Percentiles rank a stretch among this genome's conserved stretches.
Conservation (phyloP, 2,797 vertebrate species). For the Rhincodon typus region DNA sequence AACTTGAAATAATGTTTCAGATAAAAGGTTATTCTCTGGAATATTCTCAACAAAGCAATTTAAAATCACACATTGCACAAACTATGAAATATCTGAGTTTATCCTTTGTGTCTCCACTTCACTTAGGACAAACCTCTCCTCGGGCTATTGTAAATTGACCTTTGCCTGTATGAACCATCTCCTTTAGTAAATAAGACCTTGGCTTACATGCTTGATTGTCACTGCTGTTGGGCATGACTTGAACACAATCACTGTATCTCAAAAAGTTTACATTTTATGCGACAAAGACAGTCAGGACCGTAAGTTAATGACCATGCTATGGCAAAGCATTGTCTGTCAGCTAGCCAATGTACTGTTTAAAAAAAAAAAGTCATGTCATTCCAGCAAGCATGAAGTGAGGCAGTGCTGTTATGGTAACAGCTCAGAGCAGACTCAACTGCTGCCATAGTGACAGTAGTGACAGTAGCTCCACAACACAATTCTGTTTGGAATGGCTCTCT, state of each 20-base stretch:
- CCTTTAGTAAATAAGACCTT: constrained; percentile 1
- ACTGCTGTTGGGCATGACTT: constrained; percentile 2
- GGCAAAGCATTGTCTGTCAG: background rate
- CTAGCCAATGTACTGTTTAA: background rate
- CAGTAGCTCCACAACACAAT: background rate
- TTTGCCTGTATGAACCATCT: background rate
- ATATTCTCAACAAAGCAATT: constrained; percentile 3
- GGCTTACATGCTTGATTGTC: constrained; percentile 21
- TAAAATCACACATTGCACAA: background rate
- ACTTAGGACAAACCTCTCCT: constrained; percentile 3
- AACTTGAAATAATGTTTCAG: background rate
- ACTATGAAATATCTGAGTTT: constrained; percentile 12
- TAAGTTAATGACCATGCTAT: background rate
- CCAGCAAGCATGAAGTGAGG: background rate
- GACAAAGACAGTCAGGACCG: background rate
- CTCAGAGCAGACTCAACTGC: background rate
- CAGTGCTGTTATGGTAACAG: constrained; percentile 14
- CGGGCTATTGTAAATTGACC: constrained; percentile 7
- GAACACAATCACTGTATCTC: background rate
- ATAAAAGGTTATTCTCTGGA: constrained; percentile 1
- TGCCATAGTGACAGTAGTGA: constrained; percentile 10
- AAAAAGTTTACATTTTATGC: no score
- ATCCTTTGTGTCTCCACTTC: constrained; percentile 15
- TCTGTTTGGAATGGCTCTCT: background rate
- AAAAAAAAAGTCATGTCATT: background rate